Evolutionary conservation across 2,797 vertebrate genomes (phyloP).

Genomic region (Enteromius fasciolatus): DNA sequence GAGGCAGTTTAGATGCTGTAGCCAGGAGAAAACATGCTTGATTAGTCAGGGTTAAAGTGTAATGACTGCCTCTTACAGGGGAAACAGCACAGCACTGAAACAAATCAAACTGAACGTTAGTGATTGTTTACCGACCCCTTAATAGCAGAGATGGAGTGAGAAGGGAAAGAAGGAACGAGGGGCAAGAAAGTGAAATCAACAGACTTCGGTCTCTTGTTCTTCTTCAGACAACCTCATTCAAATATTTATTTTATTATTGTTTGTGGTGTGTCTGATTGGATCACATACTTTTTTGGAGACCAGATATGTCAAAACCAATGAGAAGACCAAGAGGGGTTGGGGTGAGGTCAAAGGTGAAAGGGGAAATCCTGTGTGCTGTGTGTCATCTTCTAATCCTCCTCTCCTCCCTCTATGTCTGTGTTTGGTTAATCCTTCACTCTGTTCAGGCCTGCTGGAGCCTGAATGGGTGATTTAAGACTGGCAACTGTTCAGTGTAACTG

Average conservation of each 20-base stretch:
- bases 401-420: constrained; percentile 42
- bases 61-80: constrained; percentile 44
- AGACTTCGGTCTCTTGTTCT: neutral
- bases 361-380: neutral
- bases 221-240: neutral
- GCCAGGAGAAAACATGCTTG: constrained; percentile 50
- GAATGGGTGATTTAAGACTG: constrained; percentile 29
- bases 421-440: constrained; percentile 62
- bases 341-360: constrained; percentile 24
- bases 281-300: neutral
- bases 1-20: constrained; percentile 34
- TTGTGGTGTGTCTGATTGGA: neutral
- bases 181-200: constrained; percentile 36
- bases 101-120: constrained; percentile 62
- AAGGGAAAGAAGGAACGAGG: constrained; percentile 3
- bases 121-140: constrained; percentile 59
- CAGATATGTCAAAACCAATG: neutral
- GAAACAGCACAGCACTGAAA: constrained; percentile 44
- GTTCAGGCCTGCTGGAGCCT: constrained; percentile 54
- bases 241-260: neutral
- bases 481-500: constrained; percentile 43
- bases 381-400: constrained; percentile 51
- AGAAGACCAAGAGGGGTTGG: neutral
- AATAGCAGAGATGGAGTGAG: constrained; percentile 18
- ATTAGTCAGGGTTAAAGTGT: constrained; percentile 54